Evolutionary conservation across 2,797 vertebrate species (phyloP), one percentile per base, ranked within the genome.

Genomic region (Enteromius anoplus): DNA sequence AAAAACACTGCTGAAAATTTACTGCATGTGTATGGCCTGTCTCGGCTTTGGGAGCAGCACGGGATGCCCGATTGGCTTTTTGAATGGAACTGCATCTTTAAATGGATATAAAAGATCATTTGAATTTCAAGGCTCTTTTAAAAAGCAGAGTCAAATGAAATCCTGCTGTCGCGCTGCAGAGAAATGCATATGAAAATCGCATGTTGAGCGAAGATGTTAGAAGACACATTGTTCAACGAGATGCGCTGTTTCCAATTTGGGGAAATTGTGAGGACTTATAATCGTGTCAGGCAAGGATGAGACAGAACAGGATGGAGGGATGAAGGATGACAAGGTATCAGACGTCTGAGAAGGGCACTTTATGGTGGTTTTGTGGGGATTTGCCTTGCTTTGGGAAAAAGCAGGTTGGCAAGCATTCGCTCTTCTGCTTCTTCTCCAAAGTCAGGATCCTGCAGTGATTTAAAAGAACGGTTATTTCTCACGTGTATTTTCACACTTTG

Each of bases 121-220:
- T 37, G 11, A 75, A 53, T 75, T 73, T 81, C 64, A 82, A 84
- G 70, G 37, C 75, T 34, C n/a, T 47, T 82, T 45, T 65, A 65
- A 58, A 68, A 68, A n/a, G 4, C 72, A 68, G 17, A 55, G 9
- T 29, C 23, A 60, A 83, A 82, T 66, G 21, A 75, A 66, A 65
- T 68, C 60, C 70, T 66, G 47, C 47, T 82, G 81, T 53, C 12
- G 60, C 23, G 49, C 81, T 58, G 60, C 60, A 93, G 93, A 92
- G 88, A 88, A 76, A 90, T 85, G 45, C 85, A 86, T 87, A 86
- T 78, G 91, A 91, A 89, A 88, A 69, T 29, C 78, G 81, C 85
- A 75, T 85, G 78, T 75, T 81, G 88, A 75, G 81, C 75, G 82
- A 71, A 87, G 37, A 87, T 80, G 82, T 51, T 85, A 45, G 85